These are phyloP conservation scores for Dione juno DNA, from an alignment of 2,888 invertebrate species.

Conservation along the genomic window DNA sequence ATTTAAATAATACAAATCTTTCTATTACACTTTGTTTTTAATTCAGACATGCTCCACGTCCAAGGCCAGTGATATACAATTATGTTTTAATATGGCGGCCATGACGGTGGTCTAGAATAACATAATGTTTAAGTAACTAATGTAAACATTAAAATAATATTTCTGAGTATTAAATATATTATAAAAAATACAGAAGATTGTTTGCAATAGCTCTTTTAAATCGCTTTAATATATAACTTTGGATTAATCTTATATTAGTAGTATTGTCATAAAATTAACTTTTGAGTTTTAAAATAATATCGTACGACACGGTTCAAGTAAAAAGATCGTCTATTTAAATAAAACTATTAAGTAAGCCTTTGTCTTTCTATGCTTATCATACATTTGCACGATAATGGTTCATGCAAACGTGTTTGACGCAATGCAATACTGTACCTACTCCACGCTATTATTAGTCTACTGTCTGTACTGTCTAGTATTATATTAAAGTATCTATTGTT, in stretches of 20 bases:
- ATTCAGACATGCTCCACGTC: conserved; percentile 35
- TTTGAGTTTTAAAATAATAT: too few relatives aligned
- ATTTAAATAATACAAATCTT: conserved; percentile 25
- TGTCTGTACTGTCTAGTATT: background rate
- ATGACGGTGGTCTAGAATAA: conserved; percentile 18
- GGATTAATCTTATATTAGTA: too few relatives aligned
- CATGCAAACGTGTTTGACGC: conserved; percentile 25
- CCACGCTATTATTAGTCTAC: conserved; percentile 1
- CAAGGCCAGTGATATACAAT: conserved; percentile 37
- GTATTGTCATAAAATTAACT: too few relatives aligned
- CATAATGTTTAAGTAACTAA: background rate
- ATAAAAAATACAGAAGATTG: too few relatives aligned
- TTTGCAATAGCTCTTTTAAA: too few relatives aligned
- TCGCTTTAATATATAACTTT: too few relatives aligned
- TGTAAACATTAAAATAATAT: background rate
- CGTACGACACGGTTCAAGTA: background rate
- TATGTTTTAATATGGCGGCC: conserved; percentile 35
- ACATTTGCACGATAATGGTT: conserved; percentile 32
- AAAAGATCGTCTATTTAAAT: background rate
- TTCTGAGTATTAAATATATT: too few relatives aligned
- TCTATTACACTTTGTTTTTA: conserved; percentile 36
- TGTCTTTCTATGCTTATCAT: conserved; percentile 32
- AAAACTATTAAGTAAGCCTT: background rate
- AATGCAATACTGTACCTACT: conserved; percentile 9
- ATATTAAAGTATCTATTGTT: background rate